Percentiles rank a stretch among this genome's conserved stretches.
Conservation (phyloP, 2,797 vertebrate genomes). For the Atherinosoma microstoma region DNA sequence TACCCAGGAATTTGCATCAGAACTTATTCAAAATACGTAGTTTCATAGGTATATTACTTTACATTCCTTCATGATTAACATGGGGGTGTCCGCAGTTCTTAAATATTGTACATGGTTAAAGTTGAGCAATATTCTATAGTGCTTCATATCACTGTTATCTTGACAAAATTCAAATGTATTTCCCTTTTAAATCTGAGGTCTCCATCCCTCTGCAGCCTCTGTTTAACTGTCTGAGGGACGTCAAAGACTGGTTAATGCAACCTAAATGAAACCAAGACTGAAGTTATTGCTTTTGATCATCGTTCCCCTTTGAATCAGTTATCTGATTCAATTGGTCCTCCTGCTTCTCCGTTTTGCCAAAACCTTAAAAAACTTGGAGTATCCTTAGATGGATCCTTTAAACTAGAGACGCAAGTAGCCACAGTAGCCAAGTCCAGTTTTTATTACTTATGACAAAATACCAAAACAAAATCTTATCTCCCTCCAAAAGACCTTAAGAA, state of each 20-base stretch:
- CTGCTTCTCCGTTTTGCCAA: neutral
- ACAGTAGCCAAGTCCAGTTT: neutral
- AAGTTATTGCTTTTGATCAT: neutral
- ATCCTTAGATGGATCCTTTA: neutral
- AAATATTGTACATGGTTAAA: neutral
- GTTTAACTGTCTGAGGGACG: neutral
- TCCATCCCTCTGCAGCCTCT: no score
- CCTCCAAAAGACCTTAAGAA: neutral
- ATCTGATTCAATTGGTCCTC: rapidly evolving
- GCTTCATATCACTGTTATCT: no score
- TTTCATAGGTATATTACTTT: neutral
- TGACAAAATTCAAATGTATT: no score
- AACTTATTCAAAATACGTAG: neutral
- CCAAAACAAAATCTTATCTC: neutral
- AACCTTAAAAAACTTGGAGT: neutral
- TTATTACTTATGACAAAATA: neutral
- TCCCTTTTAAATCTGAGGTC: no score
- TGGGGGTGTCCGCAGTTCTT: neutral
- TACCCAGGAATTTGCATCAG: neutral
- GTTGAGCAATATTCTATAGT: no score
- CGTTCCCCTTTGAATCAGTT: neutral
- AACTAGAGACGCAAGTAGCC: neutral
- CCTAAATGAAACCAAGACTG: neutral
- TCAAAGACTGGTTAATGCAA: neutral
- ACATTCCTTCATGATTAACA: neutral